A percentile compares a stretch with the other conserved stretches of the same genome.
phyloP scores from a whole-genome alignment of 2,888 invertebrate species.

The Acronicta psi region DNA sequence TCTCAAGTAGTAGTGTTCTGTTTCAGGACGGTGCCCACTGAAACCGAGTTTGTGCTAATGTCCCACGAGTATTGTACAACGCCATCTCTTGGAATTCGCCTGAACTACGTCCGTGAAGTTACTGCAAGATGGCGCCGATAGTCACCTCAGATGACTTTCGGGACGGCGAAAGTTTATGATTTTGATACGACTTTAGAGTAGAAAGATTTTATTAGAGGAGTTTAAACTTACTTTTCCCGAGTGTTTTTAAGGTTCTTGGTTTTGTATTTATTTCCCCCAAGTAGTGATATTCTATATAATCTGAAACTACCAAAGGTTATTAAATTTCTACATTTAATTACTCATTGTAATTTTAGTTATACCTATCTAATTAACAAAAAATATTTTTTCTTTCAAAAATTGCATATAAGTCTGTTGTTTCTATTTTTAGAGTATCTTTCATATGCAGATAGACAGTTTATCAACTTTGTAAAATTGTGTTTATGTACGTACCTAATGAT shows the following conservation, averaged over 20 bases:
- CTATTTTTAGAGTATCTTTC: too few species aligned
- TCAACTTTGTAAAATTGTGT: too few species aligned
- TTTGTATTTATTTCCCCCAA: neutral
- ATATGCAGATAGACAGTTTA: too few species aligned
- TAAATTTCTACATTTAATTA: too few species aligned
- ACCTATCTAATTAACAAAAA: too few species aligned
- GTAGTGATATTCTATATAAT: neutral
- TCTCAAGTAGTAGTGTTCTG: constrained; percentile 74
- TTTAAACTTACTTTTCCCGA: constrained; percentile 9
- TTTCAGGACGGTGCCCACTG: constrained; percentile 84
- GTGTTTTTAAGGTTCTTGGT: neutral
- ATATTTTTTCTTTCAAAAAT: too few species aligned
- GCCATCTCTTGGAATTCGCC: constrained; percentile 70
- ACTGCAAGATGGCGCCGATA: constrained; percentile 79
- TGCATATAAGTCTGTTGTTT: too few species aligned
- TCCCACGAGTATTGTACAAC: constrained; percentile 68
- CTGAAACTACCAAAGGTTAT: too few species aligned
- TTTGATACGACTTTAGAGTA: constrained; percentile 37
- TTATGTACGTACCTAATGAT: too few species aligned
- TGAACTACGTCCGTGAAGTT: constrained; percentile 65
- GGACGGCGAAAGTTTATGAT: constrained; percentile 60
- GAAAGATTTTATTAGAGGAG: constrained; percentile 20
- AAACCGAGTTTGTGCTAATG: constrained; percentile 76
- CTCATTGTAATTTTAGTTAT: too few species aligned
- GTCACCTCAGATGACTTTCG: constrained; percentile 60